Conservation (phyloP, 1,140 invertebrate genomes). For the Leptinotarsa texana region DNA sequence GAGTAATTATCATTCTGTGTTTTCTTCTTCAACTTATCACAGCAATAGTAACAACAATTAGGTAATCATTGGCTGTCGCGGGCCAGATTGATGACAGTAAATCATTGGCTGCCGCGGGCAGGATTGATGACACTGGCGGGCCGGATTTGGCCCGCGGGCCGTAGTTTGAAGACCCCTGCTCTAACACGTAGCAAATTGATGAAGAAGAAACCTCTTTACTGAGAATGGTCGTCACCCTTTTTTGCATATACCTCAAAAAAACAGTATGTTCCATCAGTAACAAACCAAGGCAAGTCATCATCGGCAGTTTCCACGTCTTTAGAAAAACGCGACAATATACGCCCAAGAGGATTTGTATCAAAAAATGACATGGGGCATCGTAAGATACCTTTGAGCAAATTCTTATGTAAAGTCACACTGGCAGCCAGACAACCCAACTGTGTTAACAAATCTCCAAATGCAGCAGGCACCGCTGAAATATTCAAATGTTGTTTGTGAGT, state of each 20-base stretch:
- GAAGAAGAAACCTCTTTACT: conserved; percentile 48
- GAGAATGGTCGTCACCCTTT: background rate
- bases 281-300: conserved; percentile 70
- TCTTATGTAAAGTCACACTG: conserved; percentile 72
- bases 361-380: conserved; percentile 79
- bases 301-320: conserved; percentile 76
- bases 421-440: conserved; percentile 61
- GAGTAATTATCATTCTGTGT: no score
- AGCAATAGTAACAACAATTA: no score
- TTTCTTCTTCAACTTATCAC: no score
- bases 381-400: conserved; percentile 76
- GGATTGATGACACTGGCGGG: no score
- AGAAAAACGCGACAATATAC: conserved; percentile 85
- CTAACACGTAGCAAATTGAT: background rate
- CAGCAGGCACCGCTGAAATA: conserved; percentile 14
- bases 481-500: background rate
- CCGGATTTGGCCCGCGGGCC: no score
- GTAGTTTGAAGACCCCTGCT: no score
- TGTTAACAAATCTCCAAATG: conserved; percentile 67
- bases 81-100: no score
- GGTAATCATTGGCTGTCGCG: no score
- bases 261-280: conserved; percentile 77
- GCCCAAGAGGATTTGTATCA: conserved; percentile 84
- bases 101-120: no score
- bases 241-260: conserved; percentile 70